Evolutionary conservation across 2,888 invertebrate species (phyloP), one percentile per base, ranked within the genome.

Genomic region (Diadromus collaris): DNA sequence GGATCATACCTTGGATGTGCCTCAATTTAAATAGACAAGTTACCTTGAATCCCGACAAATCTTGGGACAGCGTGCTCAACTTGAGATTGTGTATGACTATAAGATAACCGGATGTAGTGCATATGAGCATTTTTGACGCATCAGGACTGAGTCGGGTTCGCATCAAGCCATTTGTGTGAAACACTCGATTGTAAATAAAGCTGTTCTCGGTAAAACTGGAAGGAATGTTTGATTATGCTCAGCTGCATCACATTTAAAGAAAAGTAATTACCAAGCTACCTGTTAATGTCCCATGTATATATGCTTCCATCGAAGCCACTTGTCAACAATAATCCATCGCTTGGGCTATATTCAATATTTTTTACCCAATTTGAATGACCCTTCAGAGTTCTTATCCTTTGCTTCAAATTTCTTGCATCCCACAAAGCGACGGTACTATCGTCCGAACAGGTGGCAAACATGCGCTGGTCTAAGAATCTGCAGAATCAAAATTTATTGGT

Each of bases 291-390:
- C 98, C 98, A 98, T 0, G 97, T 96, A 86, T 96, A 97, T 88
- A 98, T 96, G 86, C 96, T 96, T 16, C 98, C 98, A 90, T 98
- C 98, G 88, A 98, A 96, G 0, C 97, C 98, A 1, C 97, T 98
- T 0, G 97, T 97, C 16, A 98, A 95, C 76, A 98, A 92, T 9
- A 97, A 92, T 81, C 96, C 95, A 88, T 96, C 96, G 87, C 95
- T 95, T 27, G 95, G 94, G 38, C 97, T 97, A 90, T 97, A 98
- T 89, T 98, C 98, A 83, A 98, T 97, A 90, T 98, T 98, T 91
- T 98, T 98, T 81, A 92, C 98, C 98, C 98, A 98, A 91, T 97
- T 97, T 0, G 96, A 95, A 91, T 98, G 98, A 0, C 98, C 98
- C 79, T 94, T 93, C 10, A 98, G 92, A 16, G 95, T 95, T 77